These are phyloP conservation scores for Spinus pinus DNA, from an alignment of 2,797 vertebrate genomes.

Conservation along the genomic window DNA sequence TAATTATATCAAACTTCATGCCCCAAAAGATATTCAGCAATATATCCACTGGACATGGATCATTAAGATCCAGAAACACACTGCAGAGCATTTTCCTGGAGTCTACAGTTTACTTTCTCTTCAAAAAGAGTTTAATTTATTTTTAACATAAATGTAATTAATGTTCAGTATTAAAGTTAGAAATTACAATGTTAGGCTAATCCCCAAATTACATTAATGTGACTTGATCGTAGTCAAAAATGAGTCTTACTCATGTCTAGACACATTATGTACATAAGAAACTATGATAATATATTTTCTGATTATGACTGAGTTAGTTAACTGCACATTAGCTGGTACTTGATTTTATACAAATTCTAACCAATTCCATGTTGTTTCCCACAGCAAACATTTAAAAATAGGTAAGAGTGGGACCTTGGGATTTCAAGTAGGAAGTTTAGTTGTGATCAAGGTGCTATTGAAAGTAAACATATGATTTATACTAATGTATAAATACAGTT, in stretches of 20 bases:
- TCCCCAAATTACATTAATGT: background rate
- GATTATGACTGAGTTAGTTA: background rate
- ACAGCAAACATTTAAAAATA: background rate
- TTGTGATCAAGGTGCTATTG: background rate
- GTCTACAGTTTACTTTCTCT: background rate
- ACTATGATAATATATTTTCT: background rate
- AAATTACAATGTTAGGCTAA: background rate
- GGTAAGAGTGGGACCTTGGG: background rate
- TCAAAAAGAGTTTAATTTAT: background rate
- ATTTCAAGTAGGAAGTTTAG: background rate
- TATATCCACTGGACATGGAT: background rate
- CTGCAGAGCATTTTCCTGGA: background rate
- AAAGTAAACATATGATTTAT: background rate
- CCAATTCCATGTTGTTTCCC: background rate
- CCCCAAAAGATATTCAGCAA: background rate
- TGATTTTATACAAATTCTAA: background rate
- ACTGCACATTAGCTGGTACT: background rate
- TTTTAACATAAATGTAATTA: background rate
- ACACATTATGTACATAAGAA: background rate
- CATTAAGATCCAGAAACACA: background rate
- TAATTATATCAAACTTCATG: background rate
- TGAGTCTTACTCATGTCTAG: background rate
- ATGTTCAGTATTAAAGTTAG: background rate
- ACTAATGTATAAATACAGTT: background rate
- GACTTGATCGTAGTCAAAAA: background rate